Base-by-base conservation (phyloP, 2,888 invertebrate species). In the Clusia tigrina region DNA sequence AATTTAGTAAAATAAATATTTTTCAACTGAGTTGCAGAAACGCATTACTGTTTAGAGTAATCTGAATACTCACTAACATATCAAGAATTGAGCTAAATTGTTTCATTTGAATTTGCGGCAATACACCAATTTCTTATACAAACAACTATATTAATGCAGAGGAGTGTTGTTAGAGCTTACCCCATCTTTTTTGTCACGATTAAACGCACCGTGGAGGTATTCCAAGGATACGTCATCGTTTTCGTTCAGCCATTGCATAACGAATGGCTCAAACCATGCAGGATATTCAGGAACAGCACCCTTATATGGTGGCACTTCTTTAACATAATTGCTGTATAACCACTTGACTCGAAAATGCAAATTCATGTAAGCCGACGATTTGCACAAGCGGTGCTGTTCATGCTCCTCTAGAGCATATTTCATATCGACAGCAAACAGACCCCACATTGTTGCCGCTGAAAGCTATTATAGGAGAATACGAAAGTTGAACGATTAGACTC, bases 231-330 rank as follows among this genome's bases (percentile, higher is more conserved):
- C 98, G 76, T 98, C 98, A 81, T 99, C 99, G 82, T 99, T 99
- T 84, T 99, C 99, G 80, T 98, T 98, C 46, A 99, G 88, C 99
- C 99, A 99, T 83, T 98, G 98, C 98, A 99, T 99, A 51, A 99
- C 99, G 85, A 99, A 99, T n/a, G 98, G 98, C 83, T 98, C 98
- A 84, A 99, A 99, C 98, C 98, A 99, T 77, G 96, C 95, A 1
- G 99, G 98, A 84, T 99, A 99, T 83, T 99, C 98, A 6, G 99
- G 98, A 66, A 99, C 96, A 51, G 95, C 92, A 63, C 94, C 95
- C 82, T 97, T 97, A 84, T 96, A 96, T 24, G 96, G 96, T 58
- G 98, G 97, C 70, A 98, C 95, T 80, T 98, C 97, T 83, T 94
- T 93, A 51, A 99, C 96, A 85, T 98, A 99, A 84, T 97, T 96